phyloP scores from a whole-genome alignment of 2,888 invertebrate species.

The Thelaira solivaga region DNA sequence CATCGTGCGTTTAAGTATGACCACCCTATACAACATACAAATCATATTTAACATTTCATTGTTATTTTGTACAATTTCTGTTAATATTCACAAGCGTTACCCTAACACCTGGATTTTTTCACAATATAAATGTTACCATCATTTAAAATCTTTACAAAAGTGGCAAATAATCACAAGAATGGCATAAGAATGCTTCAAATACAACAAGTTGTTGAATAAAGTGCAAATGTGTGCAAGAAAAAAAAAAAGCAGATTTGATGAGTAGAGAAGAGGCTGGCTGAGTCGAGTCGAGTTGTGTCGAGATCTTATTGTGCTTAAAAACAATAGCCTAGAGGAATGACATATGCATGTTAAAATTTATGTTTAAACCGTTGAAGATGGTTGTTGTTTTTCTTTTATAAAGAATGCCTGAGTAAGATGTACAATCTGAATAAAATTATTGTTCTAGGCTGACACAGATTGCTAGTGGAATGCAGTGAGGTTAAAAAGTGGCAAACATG shows the following conservation, averaged over 20 bases:
- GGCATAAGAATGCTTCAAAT: conserved; percentile 1
- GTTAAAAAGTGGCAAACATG: not conserved
- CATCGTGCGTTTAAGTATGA: too few species aligned
- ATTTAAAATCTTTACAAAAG: not conserved
- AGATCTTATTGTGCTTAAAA: conserved; percentile 5
- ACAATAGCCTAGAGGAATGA: conserved; percentile 40
- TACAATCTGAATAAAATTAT: not conserved
- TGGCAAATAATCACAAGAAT: conserved; percentile 8
- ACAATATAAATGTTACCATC: too few species aligned
- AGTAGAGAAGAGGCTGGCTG: not conserved
- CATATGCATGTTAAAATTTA: conserved; percentile 6
- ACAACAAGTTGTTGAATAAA: conserved; percentile 22
- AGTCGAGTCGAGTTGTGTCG: not conserved
- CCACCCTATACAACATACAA: too few species aligned
- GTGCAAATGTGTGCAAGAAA: conserved; percentile 17
- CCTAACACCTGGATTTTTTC: too few species aligned
- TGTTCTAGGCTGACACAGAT: conserved; percentile 11
- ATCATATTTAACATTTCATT: too few species aligned
- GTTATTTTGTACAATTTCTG: too few species aligned
- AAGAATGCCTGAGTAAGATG: not conserved
- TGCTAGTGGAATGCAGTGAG: not conserved
- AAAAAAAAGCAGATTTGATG: conserved; percentile 2
- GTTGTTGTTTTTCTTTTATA: too few species aligned
- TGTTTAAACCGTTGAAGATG: too few species aligned
- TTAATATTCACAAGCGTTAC: too few species aligned